Percentiles rank a stretch among this genome's conserved stretches.
Conservation (phyloP, 1,140 invertebrate genomes). For the Lepidurus couesii region DNA sequence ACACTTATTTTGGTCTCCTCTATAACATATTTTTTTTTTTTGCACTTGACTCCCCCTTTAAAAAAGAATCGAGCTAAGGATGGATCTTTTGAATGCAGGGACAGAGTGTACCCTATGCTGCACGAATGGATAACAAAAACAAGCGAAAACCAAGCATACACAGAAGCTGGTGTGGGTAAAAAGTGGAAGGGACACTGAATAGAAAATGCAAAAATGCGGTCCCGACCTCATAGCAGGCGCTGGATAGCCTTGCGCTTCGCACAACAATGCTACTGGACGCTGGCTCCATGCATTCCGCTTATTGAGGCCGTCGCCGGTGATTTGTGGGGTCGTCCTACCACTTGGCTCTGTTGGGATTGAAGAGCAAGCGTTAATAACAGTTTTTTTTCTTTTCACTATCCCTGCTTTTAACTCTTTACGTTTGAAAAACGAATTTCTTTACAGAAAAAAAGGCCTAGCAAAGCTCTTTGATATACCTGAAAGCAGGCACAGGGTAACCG, state of each 20-base stretch:
- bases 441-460: background rate
- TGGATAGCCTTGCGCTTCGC: slow-evolving; percentile 59
- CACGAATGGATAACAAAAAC: background rate
- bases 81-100: background rate
- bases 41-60: no score
- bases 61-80: background rate
- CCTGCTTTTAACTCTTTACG: background rate
- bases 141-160: background rate
- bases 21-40: no score
- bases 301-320: slow-evolving; percentile 35
- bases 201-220: slow-evolving; percentile 20
- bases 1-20: no score
- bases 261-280: slow-evolving; percentile 46
- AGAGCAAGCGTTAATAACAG: background rate
- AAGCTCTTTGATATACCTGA: slow-evolving; percentile 39
- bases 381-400: background rate
- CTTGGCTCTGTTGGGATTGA: slow-evolving; percentile 36
- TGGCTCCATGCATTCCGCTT: slow-evolving; percentile 26
- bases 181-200: slow-evolving; percentile 5
- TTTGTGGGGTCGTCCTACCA: slow-evolving; percentile 37
- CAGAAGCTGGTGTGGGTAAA: background rate
- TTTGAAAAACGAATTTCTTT: background rate
- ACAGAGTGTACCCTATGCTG: background rate
- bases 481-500: slow-evolving; percentile 47
- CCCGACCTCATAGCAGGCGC: slow-evolving; percentile 50